Evolutionary conservation across 1,140 invertebrate species (phyloP), one percentile per base, ranked within the genome.

Genomic region (Oedothorax gibbosus): DNA sequence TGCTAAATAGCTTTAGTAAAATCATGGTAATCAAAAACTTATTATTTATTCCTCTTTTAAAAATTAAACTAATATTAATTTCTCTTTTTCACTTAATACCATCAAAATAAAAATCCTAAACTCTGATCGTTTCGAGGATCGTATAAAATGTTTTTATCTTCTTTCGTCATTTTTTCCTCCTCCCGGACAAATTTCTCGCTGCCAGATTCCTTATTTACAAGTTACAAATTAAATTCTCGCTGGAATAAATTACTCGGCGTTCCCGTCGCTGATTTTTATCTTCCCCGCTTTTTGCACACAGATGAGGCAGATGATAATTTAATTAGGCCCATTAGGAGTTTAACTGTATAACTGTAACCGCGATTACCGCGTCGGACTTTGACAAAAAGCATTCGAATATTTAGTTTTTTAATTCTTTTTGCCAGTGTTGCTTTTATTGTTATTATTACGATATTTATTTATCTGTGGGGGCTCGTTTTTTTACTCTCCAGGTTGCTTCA

Each of bases 221-320:
- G 81, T 83, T 83, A 83, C 81, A 83, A 83, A 83, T 83, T 83
- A 83, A 83, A 83, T 83, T 83, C 81, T 83, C 81, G 69, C 81
- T 71, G 60, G 80, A 75, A 83, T 75, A 75, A 83, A 83, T 75
- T 83, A 75, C 60, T 18, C 81, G 69, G 56, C 54, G 53, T 51
- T 75, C 56, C 79, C 65, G 56, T 56, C 62, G 69, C 51, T 73
- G 81, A 83, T 83, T 83, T 83, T 83, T 83, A 83, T 83, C 81
- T 73, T 75, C 18, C 79, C 51, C 51, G n/a, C 54, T 83, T 83
- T 83, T 83, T 83, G 54, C 81, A 51, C 60, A n/a, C 81, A 83
- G 81, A 83, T 83, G 81, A 83, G 81, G 49, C 50, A 62, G 60
- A 75, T 72, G 81, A 83, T 83, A 83, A 83, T 83, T 83, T 83